Evolutionary conservation across 1,140 invertebrate species (phyloP).

Genomic region (Drosophila gunungcola): DNA sequence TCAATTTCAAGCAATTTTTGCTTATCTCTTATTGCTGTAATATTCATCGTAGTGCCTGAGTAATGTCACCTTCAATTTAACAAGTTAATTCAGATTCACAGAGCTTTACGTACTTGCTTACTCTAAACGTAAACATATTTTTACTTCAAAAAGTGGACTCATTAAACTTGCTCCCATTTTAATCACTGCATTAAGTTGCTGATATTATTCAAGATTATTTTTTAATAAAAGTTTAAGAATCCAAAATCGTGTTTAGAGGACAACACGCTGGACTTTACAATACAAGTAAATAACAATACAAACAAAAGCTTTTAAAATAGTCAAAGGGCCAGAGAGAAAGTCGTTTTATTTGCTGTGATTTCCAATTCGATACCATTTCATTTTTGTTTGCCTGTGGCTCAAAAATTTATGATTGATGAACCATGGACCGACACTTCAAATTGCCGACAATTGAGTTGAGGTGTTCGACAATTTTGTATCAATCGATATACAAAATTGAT

Average conservation of each 20-base stretch:
- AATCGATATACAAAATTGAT: conserved; percentile 2
- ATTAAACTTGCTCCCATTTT: conserved; percentile 26
- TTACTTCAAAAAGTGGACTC: conserved; percentile 16
- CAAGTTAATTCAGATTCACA: conserved; percentile 14
- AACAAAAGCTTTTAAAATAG: not conserved
- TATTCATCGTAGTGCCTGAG: not conserved
- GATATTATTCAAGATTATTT: not conserved
- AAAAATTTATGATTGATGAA: conserved; percentile 12
- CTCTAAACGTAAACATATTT: conserved; percentile 14
- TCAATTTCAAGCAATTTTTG: not conserved
- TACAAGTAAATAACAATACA: too few relatives aligned
- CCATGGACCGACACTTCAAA: not conserved
- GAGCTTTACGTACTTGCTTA: not conserved
- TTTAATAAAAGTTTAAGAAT: not conserved
- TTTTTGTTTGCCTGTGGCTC: conserved; percentile 3
- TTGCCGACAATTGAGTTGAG: not conserved
- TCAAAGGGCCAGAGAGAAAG: not conserved
- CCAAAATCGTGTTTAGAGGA: too few relatives aligned
- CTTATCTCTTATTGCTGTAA: too few relatives aligned
- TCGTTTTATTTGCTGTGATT: conserved; percentile 3
- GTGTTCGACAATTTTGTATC: conserved; percentile 4
- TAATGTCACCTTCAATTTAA: conserved; percentile 24
- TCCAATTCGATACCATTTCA: conserved; percentile 1
- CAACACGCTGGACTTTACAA: too few relatives aligned
- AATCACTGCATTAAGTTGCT: not conserved